Base-by-base conservation (phyloP, 2,797 vertebrate genomes). In the Scyliorhinus canicula region DNA sequence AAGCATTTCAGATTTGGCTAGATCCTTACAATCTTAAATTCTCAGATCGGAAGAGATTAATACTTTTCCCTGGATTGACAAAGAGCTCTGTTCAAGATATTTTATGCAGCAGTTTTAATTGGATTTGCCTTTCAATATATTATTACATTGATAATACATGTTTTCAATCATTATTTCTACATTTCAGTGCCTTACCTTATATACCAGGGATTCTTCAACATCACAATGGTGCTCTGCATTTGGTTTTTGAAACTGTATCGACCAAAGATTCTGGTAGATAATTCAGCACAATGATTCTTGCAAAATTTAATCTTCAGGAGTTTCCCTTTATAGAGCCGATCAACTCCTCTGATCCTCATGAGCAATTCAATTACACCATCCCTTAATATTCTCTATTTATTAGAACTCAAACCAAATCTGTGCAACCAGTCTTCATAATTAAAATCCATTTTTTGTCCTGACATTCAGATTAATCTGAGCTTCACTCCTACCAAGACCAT, bases 21-120 rank as follows among this genome's bases (percentile, higher is more conserved):
- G 19, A 60, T 90, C 57, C 52, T 57, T 90, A n/a, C 31, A 90
- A 90, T 90, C 86, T 90, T n/a, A 60, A n/a, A 90, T 90, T 60
- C 57, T 16, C 31, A 90, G 86, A 90, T 90, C 4, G 35, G 52
- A 90, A 90, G 52, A 90, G 31, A 57, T n/a, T 57, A 90, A 60
- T 60, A 60, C 14, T 60, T 90, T 60, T 60, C 55, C 31, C 14
- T 60, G 55, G 16, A 55, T 35, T 90, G n/a, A 57, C 86, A 90
- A 82, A 82, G 47, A 47, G 19, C 79, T 82, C 19, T 82, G 77
- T 47, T 21, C 7, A 82, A 44, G 79, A 82, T 47, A 82, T 47
- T 82, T 40, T 82, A 7, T 82, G 44, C 44, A 82, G 47, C 19
- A 6, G 9, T 47, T 82, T 82, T 74, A 28, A 79, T 40, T 47